Evolutionary conservation across 2,797 vertebrate genomes (phyloP), one percentile per base, ranked within the genome.

Genomic region (Characodon lateralis): DNA sequence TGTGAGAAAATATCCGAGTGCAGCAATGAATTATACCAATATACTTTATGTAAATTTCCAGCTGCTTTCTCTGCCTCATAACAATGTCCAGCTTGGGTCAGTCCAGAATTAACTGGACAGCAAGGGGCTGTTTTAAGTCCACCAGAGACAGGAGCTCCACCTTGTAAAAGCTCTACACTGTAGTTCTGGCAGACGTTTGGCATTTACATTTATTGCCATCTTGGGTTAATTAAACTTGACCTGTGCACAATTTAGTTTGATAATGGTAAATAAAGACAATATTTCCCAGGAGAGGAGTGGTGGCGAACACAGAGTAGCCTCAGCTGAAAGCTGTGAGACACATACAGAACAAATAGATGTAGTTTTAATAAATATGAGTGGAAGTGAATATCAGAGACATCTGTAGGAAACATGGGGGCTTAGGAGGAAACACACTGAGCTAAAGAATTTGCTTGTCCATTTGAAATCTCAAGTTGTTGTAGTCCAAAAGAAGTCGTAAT

Each of bases 221-320:
- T 79, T 71, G 88, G 94, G 93, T 95, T 95, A 95, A 95, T 95
- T 95, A 94, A 91, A 89, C 83, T 85, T 82, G 88, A 91, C 88
- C 93, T 88, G 77, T 88, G 88, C 88, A 81, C 88, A 85, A 83
- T 91, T 87, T 91, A 91, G 88, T 95, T 93, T 91, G 88, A 92
- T 85, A 92, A 92, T 82, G 83, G 91, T 92, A 94, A 95, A 94
- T 92, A 95, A 92, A 86, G 82, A 81, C 78, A 77, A 84, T 77
- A 81, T 89, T 83, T 93, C 83, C 86, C 79, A 58, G 75, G 81
- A 39, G 3, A 9, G 78, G 61, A 22, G 0, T n/a, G 71, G 8
- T 35, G 39, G 4, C 35, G 22, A 76, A 55, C 59, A 13, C 0
- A 2, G 35, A 82, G 63, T 61, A 70, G 74, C 26, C 48, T 66